A percentile compares a stretch with the other conserved stretches of the same genome.
Evolutionary conservation across 2,113 vertebrate genomes (phyloP).

Genomic region (Jaculus jaculus): DNA sequence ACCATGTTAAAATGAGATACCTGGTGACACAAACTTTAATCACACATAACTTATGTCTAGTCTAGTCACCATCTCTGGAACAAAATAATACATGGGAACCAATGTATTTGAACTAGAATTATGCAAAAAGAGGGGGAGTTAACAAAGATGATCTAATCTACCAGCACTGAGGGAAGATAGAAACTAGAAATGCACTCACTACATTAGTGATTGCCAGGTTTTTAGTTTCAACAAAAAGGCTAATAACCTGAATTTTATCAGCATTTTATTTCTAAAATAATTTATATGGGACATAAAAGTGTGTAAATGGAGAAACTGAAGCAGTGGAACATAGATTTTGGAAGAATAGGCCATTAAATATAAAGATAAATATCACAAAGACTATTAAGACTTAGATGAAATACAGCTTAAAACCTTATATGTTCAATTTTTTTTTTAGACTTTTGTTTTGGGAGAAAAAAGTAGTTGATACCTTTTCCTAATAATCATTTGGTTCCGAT

Average conservation of each 20-base stretch:
- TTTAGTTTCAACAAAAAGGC: conserved; percentile 73
- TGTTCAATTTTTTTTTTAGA: conserved; percentile 76
- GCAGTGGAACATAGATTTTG: conserved; percentile 60
- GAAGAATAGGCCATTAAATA: conserved; percentile 70
- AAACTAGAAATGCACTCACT: conserved; percentile 20
- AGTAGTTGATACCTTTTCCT: conserved; percentile 69
- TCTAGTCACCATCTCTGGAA: not conserved
- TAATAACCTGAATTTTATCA: conserved; percentile 82
- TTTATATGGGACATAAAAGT: conserved; percentile 76
- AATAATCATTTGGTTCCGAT: conserved; percentile 64
- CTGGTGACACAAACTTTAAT: not conserved
- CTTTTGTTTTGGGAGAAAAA: not conserved
- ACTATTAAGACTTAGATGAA: conserved; percentile 76
- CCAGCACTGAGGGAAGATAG: conserved; percentile 60
- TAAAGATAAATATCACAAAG: conserved; percentile 73
- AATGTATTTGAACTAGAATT: conserved; percentile 49
- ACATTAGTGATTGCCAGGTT: conserved; percentile 45
- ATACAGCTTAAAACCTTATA: conserved; percentile 81
- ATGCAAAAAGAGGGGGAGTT: not conserved
- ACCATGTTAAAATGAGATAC: conserved; percentile 33
- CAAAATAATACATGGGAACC: not conserved
- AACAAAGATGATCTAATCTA: conserved; percentile 43
- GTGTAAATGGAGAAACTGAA: conserved; percentile 66
- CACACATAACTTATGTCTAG: not conserved
- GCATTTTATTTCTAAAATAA: conserved; percentile 80